A percentile compares a stretch with the other conserved stretches of the same genome.
Evolutionary conservation across 2,113 vertebrate species (phyloP).

Genomic region (Sturnus vulgaris): DNA sequence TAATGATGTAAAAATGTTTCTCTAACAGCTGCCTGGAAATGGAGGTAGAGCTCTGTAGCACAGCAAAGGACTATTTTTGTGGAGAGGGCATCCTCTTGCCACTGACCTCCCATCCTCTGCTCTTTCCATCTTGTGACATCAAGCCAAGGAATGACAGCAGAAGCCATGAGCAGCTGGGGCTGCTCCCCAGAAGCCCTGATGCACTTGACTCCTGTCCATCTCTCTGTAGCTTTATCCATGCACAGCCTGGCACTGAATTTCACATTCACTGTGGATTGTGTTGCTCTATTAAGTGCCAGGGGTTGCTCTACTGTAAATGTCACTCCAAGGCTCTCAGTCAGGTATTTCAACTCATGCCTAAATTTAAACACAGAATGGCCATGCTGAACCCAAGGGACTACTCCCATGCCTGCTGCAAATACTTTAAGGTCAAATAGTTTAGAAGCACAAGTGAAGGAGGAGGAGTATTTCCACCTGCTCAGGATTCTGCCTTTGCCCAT

Average conservation of each 20-base stretch:
- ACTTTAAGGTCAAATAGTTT: neutral
- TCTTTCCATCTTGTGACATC: neutral
- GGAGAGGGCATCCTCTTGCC: neutral
- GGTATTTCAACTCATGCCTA: neutral
- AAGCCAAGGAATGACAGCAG: neutral
- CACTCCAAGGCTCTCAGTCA: neutral
- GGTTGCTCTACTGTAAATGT: neutral
- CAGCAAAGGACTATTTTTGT: neutral
- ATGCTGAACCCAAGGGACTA: neutral
- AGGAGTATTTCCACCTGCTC: neutral
- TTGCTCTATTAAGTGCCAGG: neutral
- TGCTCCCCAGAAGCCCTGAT: neutral
- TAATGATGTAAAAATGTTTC: neutral
- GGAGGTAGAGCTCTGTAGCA: neutral
- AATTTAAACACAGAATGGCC: neutral
- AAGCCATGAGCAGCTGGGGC: neutral
- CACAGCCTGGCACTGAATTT: neutral
- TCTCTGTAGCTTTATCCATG: neutral
- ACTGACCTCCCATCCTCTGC: neutral
- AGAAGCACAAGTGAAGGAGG: neutral
- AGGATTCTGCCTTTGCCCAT: neutral
- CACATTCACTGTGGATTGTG: neutral
- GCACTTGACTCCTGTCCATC: conserved; percentile 41
- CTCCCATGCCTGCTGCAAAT: neutral
- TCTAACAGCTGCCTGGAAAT: conserved; percentile 18